Evolutionary conservation across 2,113 vertebrate species (phyloP).

Genomic region (Bothrops jararaca): DNA sequence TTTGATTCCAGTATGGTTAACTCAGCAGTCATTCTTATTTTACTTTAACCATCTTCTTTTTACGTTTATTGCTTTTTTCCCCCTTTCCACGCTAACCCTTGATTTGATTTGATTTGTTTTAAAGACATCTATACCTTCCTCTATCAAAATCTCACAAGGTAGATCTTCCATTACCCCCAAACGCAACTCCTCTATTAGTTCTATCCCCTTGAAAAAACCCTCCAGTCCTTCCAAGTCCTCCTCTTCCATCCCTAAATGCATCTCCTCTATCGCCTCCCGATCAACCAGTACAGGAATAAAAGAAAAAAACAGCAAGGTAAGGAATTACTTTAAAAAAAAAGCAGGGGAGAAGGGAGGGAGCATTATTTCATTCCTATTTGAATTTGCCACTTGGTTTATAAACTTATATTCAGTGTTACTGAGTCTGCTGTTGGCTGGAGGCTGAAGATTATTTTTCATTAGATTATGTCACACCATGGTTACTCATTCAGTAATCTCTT

Average conservation of each 20-base stretch:
- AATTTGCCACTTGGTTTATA: background rate
- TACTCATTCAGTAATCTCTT: background rate
- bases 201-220: constrained; percentile 73
- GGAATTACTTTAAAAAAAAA: constrained; percentile 54
- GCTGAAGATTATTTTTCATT: background rate
- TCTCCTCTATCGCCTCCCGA: constrained; percentile 72
- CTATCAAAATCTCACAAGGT: constrained; percentile 69
- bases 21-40: background rate
- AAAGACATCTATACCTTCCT: constrained; percentile 80
- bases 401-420: background rate
- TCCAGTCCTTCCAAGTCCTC: constrained; percentile 65
- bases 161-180: constrained; percentile 76
- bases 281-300: constrained; percentile 63
- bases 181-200: constrained; percentile 71
- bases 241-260: constrained; percentile 68
- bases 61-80: constrained; percentile 22
- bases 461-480: background rate
- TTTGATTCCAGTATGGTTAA: background rate
- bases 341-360: background rate
- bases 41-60: constrained; percentile 10
- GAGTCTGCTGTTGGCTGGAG: background rate
- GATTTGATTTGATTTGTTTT: constrained; percentile 71
- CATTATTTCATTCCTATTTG: background rate
- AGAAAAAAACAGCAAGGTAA: constrained; percentile 74
- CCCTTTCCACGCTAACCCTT: constrained; percentile 55